These are phyloP conservation scores for Anabacerthia variegaticeps DNA, from an alignment of 2,797 vertebrate genomes.

Conservation along the genomic window DNA sequence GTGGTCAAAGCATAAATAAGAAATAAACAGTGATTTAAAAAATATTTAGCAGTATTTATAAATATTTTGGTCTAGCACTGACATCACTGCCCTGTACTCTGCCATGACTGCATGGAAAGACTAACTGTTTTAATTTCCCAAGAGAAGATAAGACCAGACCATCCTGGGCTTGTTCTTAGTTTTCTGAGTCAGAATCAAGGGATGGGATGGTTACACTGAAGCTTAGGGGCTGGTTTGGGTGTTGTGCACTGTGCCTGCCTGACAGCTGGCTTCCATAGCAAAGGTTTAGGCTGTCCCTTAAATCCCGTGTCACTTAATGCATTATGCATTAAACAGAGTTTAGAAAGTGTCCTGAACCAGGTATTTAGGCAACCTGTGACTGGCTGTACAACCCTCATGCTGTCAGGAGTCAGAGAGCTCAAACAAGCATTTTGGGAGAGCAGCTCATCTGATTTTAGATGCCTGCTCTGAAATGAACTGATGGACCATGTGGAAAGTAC, in stretches of 20 bases:
- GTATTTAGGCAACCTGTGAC: background rate
- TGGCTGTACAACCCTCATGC: background rate
- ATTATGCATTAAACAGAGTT: background rate
- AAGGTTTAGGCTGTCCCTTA: background rate
- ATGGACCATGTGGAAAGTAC: background rate
- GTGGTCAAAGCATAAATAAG: background rate
- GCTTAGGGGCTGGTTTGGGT: background rate
- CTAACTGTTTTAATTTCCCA: background rate
- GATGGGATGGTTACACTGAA: background rate
- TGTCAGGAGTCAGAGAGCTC: background rate
- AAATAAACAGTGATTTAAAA: background rate
- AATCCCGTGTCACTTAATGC: background rate
- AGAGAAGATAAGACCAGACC: background rate
- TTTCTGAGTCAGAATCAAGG: background rate
- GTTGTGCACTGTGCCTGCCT: background rate
- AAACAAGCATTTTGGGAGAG: background rate
- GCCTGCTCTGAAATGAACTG: background rate
- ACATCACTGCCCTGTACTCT: background rate
- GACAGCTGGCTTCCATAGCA: background rate
- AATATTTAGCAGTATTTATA: background rate
- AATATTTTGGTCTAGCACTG: background rate
- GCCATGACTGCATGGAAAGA: background rate
- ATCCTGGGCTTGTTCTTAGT: background rate
- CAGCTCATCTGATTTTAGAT: background rate
- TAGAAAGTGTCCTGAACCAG: background rate